These are phyloP conservation scores for Oncorhynchus gorbuscha DNA, from an alignment of 2,113 vertebrate species.

Conservation along the genomic window DNA sequence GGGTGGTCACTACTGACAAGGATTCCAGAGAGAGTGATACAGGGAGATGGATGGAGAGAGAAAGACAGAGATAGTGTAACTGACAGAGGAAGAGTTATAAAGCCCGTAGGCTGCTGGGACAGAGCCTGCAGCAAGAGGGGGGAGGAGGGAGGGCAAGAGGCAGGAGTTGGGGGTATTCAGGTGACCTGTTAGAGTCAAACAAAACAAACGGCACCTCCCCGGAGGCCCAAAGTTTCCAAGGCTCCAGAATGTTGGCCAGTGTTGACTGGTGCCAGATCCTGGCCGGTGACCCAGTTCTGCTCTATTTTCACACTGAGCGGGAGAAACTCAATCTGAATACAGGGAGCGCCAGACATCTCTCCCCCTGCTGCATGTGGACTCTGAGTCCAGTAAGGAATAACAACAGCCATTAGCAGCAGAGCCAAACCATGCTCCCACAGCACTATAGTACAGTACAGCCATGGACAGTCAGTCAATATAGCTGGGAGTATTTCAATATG, in stretches of 20 bases:
- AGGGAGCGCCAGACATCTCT: slow-evolving; percentile 44
- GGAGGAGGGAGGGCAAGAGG: slow-evolving; percentile 51
- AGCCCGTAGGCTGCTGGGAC: slow-evolving; percentile 58
- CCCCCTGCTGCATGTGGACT: slow-evolving; percentile 39
- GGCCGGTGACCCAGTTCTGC: slow-evolving; percentile 55
- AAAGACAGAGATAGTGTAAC: slow-evolving; percentile 41
- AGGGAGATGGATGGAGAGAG: slow-evolving; percentile 55
- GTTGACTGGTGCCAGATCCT: slow-evolving; percentile 29
- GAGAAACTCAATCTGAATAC: slow-evolving; percentile 49
- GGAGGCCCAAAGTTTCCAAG: slow-evolving; percentile 69
- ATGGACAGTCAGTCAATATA: slow-evolving; percentile 11
- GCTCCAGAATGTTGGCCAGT: slow-evolving; percentile 66
- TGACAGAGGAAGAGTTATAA: slow-evolving; percentile 66
- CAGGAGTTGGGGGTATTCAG: slow-evolving; percentile 54
- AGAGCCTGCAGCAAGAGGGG: slow-evolving; percentile 57
- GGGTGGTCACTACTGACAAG: slow-evolving; percentile 82
- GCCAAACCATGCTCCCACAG: slow-evolving; percentile 18
- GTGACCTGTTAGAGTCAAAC: slow-evolving; percentile 73
- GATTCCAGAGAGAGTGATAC: slow-evolving; percentile 66
- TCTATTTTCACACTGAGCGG: slow-evolving; percentile 46
- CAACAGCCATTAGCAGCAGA: slow-evolving; percentile 10
- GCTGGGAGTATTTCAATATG: slow-evolving; percentile 4
- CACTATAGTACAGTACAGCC: slow-evolving; percentile 10
- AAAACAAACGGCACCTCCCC: slow-evolving; percentile 67
- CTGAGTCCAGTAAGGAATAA: slow-evolving; percentile 22